Evolutionary conservation across 2,113 vertebrate genomes (phyloP).

Genomic region (Drymodes brunneopygia): DNA sequence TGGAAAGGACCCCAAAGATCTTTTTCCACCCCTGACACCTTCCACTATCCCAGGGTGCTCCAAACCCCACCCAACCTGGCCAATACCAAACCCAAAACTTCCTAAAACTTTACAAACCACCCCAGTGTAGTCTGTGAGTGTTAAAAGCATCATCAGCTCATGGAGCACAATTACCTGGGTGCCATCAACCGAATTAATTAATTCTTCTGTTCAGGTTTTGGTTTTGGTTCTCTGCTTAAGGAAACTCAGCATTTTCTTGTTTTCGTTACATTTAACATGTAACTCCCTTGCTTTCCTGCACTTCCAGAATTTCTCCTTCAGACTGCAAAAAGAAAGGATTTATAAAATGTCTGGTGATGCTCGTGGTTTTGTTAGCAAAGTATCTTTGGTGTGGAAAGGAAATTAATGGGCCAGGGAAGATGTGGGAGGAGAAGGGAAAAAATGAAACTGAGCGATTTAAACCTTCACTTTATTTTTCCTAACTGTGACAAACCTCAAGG

Average conservation of each 20-base stretch:
- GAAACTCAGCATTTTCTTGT: not conserved
- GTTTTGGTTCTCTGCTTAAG: not conserved
- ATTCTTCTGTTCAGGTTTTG: not conserved
- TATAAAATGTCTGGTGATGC: not conserved
- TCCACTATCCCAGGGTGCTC: too few relatives aligned
- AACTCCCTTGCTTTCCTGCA: not conserved
- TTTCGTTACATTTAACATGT: not conserved
- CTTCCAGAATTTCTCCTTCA: not conserved
- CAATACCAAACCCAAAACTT: not conserved
- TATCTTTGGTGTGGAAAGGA: not conserved
- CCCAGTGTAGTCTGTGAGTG: accelerated
- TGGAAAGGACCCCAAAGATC: not conserved
- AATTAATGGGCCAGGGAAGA: not conserved
- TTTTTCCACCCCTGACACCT: not conserved
- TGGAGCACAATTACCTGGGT: too few relatives aligned
- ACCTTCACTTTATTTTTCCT: not conserved
- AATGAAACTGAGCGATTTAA: not conserved
- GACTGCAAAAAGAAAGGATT: not conserved
- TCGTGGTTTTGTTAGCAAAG: not conserved
- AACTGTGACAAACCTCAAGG: not conserved
- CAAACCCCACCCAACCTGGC: not conserved
- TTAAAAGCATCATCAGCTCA: not conserved
- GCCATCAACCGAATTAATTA: not conserved
- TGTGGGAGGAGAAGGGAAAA: not conserved
- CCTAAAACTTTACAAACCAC: not conserved